Base-by-base conservation (phyloP, 2,113 vertebrate genomes). In the Colaptes auratus region DNA sequence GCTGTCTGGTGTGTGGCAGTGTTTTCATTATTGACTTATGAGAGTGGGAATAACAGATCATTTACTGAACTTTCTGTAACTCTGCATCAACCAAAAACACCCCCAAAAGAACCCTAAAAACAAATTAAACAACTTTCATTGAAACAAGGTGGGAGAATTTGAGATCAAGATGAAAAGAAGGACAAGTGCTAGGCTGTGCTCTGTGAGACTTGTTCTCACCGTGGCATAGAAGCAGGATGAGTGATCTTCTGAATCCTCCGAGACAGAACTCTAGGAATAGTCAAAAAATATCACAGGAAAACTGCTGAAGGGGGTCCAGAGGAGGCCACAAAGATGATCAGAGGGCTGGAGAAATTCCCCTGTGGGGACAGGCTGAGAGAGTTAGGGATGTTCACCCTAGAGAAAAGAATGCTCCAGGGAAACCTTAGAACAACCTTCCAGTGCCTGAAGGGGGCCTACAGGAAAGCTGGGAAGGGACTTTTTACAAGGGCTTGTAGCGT, bases 101-200 rank as follows among this genome's bases (percentile, higher is more conserved):
- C 36, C 85, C 42, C 42, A 20, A 48, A 48, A 48, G 19, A 48
- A 48, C 46, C 46, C 18, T 9, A 48, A 48, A 48, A 48, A 20
- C 19, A 36, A 36, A 36, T 36, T 36, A 36, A 36, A 39, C 56
- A 91, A 11, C 35, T 94, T 91, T 87, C 36, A 19, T 84, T 58
- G 64, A 60, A 20, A 70, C 4, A 50, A 73, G 28, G 36, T 19
- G 15, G 31, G 75, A 88, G 17, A 56, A 86, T 89, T 90, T 74
- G 39, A 91, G 92, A 58, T 39, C 78, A 91, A 89, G 77, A 84
- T 89, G 92, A 95, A 80, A n/a, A 60, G 39, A 91, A 92, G 91
- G 71, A 56, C 46, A 70, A 77, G 28, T 1, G 0, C 30, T 86
- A 55, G 17, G 39, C 46, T 36, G 3, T 84, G 13, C 10, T 82